Base-by-base conservation (phyloP, 2,888 invertebrate genomes). In the Celastrina argiolus region DNA sequence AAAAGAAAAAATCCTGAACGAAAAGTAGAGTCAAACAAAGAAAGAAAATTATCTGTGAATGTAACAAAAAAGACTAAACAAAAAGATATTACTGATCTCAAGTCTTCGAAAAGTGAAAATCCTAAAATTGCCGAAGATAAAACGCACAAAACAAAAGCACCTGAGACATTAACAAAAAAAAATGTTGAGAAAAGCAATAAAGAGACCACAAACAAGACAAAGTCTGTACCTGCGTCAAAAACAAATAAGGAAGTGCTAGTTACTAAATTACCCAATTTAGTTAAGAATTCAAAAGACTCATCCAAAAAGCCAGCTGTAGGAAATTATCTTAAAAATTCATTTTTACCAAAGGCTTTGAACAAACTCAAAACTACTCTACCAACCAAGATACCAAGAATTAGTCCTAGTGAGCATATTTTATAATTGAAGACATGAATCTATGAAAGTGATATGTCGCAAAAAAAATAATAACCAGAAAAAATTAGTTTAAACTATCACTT, bases 401-500 rank as follows among this genome's bases (percentile, higher is more conserved):
- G 84, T 66, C 84, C 86, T 41, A 78, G 87, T 87, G 76, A 82
- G 67, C 34, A 28, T 10, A 28, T 56, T 28, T 59, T 2, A 10
- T 6, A 66, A 5, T 31, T 16, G 28, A 56, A n/a, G n/a, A n/a
- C n/a, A n/a, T n/a, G n/a, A n/a, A n/a, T n/a, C n/a, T n/a, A n/a
- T n/a, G n/a, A n/a, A n/a, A n/a, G n/a, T n/a, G n/a, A n/a, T n/a
- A n/a, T n/a, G n/a, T n/a, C n/a, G n/a, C n/a, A n/a, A n/a, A n/a
- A n/a, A n/a, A n/a, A n/a, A n/a, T n/a, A n/a, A n/a, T n/a, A n/a
- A n/a, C n/a, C n/a, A n/a, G n/a, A n/a, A n/a, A n/a, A n/a, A n/a
- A n/a, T n/a, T n/a, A n/a, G n/a, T n/a, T n/a, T n/a, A n/a, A n/a
- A n/a, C n/a, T n/a, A n/a, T n/a, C n/a, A n/a, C n/a, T n/a, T n/a